These are phyloP conservation scores for Keiferia lycopersicella DNA, from an alignment of 2,888 invertebrate species.

Conservation along the genomic window DNA sequence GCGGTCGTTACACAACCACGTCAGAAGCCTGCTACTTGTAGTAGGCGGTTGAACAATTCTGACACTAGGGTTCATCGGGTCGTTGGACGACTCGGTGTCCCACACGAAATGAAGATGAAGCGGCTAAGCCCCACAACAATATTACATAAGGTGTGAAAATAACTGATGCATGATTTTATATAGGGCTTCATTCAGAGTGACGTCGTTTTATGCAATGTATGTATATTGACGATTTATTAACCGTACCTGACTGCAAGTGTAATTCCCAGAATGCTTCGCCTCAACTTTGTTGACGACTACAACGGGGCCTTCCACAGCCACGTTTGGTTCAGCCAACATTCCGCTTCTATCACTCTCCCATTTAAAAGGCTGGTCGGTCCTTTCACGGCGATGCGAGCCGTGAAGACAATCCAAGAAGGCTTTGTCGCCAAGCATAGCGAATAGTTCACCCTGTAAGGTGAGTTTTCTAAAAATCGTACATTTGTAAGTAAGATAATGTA, in stretches of 20 bases:
- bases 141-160: too few species aligned
- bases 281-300: slow-evolving; percentile 40
- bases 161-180: too few species aligned
- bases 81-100: too few species aligned
- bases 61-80: too few species aligned
- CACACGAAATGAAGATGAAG: too few species aligned
- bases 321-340: slow-evolving; percentile 44
- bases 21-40: too few species aligned
- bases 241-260: slow-evolving; percentile 47
- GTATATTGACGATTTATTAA: background rate
- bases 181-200: too few species aligned
- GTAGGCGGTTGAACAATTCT: too few species aligned
- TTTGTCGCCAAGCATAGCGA: slow-evolving; percentile 45
- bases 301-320: slow-evolving; percentile 37
- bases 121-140: background rate
- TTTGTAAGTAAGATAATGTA: too few species aligned
- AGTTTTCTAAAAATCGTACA: too few species aligned
- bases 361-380: background rate
- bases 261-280: slow-evolving; percentile 47
- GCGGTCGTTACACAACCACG: too few species aligned
- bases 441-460: slow-evolving; percentile 45
- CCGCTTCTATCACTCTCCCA: slow-evolving; percentile 45
- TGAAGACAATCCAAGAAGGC: slow-evolving; percentile 42
- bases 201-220: too few species aligned
- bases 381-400: background rate